Evolutionary conservation across 2,888 invertebrate genomes (phyloP).

Genomic region (Keiferia lycopersicella): DNA sequence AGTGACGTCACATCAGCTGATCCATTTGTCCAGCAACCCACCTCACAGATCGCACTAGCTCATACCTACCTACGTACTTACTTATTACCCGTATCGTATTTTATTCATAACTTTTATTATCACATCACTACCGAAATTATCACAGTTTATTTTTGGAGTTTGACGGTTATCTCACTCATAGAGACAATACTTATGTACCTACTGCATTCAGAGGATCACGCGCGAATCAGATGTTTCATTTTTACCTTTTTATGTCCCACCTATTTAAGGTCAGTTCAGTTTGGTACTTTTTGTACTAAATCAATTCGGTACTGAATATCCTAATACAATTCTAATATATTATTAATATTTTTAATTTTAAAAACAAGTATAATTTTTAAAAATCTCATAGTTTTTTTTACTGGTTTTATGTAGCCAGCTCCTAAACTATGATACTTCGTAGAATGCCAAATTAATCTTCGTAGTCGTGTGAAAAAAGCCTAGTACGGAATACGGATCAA

Average conservation of each 20-base stretch:
- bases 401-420: no score
- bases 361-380: no score
- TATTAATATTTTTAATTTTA: no score
- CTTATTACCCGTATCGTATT: background rate
- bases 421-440: no score
- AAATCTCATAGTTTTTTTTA: no score
- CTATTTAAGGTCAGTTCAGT: no score
- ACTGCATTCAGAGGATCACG: background rate
- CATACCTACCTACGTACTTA: background rate
- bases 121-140: background rate
- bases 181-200: background rate
- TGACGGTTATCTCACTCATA: slow-evolving; percentile 1
- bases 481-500: background rate
- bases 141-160: background rate
- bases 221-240: background rate
- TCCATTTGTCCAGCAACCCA: background rate
- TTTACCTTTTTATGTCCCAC: background rate
- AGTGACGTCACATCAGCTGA: background rate
- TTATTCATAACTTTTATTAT: background rate
- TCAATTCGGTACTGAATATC: no score
- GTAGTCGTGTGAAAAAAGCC: background rate
- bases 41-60: no score
- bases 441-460: background rate
- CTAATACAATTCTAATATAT: no score
- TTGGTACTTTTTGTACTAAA: no score